These are phyloP conservation scores for Syrmaticus mikado DNA, from an alignment of 2,113 vertebrate genomes.

Conservation along the genomic window DNA sequence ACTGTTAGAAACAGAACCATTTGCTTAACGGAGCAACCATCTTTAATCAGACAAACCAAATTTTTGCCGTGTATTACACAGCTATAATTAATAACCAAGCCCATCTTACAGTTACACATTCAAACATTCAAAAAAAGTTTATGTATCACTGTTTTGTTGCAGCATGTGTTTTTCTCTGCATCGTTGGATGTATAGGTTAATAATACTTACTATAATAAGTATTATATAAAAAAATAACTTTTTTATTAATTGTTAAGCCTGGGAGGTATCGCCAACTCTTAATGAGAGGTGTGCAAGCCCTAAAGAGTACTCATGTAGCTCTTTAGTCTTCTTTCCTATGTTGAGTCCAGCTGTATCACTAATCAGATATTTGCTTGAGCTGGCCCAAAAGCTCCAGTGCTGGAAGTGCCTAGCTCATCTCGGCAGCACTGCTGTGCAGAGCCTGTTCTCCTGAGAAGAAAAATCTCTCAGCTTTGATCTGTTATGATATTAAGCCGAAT, in stretches of 20 bases:
- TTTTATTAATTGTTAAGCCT: not conserved
- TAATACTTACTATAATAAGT: too few relatives aligned
- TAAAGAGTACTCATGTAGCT: not conserved
- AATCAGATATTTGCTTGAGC: accelerated
- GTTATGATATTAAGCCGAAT: not conserved
- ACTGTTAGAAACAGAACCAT: not conserved
- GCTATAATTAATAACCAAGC: not conserved
- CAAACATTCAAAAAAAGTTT: not conserved
- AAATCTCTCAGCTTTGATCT: not conserved
- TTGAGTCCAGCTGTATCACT: not conserved
- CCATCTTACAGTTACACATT: not conserved
- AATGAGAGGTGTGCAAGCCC: not conserved
- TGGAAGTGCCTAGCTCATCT: not conserved
- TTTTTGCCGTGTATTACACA: not conserved
- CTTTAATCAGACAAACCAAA: too few relatives aligned
- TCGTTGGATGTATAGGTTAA: too few relatives aligned
- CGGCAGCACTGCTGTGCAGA: accelerated
- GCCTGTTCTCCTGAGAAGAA: not conserved
- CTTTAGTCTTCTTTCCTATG: not conserved
- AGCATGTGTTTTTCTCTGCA: not conserved
- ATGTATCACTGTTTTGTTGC: not conserved
- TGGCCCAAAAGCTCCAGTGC: not conserved
- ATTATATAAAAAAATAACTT: not conserved
- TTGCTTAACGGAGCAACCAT: not conserved
- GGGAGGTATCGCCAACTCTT: not conserved